Base-by-base conservation (phyloP, 2,113 vertebrate species). In the Engystomops pustulosus region DNA sequence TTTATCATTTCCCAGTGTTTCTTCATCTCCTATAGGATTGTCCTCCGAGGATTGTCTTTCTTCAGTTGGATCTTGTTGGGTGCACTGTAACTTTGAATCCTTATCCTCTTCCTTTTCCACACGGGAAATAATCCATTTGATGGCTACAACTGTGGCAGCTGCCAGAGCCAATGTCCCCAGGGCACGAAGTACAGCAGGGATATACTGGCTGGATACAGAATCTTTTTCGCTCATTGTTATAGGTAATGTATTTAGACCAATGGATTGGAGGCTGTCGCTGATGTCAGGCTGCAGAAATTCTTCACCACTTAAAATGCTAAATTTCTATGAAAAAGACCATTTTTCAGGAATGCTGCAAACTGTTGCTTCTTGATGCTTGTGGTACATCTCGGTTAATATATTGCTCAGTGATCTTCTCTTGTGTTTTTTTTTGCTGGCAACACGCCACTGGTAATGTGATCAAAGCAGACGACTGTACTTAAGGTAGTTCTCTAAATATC, bases 401-500 rank as follows among this genome's bases (percentile, higher is more conserved):
- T 68, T 53, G n/a, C 72, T 25, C 32, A 11, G 30, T 77, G n/a
- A 62, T 45, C 44, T 62, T 84, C 82, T 76, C 41, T 34, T 70
- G 49, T 38, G 25, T 58, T 78, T 60, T 81, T 74, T 44, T 27
- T 69, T 41, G 30, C 72, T 84, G 82, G 72, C 82, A 51, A 17
- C 47, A 68, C 20, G 70, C 82, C 60, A 77, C 41, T 41, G 62
- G 82, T 68, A 84, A 84, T 77, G 82, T 84, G 82, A 84, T 67
- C 72, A 83, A 47, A 30, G 32, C 30, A 78, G 60, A 68, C n/a
- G 27, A 53, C 3, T n/a, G 23, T 55, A 27, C 15, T 84, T 78
- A 84, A 84, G 82, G 82, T 84, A 84, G 82, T 25, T 69, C 74
- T 78, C 18, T 32, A 6, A 72, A 38, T 53, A 60, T 38, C 34